These are phyloP conservation scores for Hyposmocoma kahamanoa DNA, from an alignment of 1,140 invertebrate species.

Conservation along the genomic window DNA sequence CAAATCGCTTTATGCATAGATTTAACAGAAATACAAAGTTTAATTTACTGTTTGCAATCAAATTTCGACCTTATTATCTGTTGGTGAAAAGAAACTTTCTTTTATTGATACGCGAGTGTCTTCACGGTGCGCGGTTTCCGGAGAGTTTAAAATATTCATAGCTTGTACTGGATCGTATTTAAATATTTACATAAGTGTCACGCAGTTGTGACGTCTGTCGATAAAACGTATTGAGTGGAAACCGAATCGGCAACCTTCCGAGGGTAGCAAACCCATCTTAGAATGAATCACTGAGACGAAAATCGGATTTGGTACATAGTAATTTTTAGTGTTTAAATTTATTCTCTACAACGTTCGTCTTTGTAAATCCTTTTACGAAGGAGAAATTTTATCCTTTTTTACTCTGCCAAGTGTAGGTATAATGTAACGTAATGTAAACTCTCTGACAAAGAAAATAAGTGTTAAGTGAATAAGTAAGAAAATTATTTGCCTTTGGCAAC, in stretches of 20 bases:
- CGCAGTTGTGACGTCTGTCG: conserved; percentile 66
- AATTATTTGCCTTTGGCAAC: too few species aligned
- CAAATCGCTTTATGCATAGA: conserved; percentile 69
- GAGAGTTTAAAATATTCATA: conserved; percentile 75
- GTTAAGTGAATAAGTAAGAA: too few species aligned
- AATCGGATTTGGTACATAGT: too few species aligned
- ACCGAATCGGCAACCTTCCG: conserved; percentile 34
- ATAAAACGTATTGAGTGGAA: conserved; percentile 67
- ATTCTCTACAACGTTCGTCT: not conserved
- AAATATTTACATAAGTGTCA: conserved; percentile 76
- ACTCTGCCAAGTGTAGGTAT: too few species aligned
- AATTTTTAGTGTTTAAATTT: too few species aligned
- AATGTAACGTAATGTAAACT: too few species aligned
- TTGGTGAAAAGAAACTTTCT: conserved; percentile 36
- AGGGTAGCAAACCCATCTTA: not conserved
- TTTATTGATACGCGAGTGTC: conserved; percentile 45
- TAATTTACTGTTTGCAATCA: conserved; percentile 20
- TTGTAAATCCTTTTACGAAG: too few species aligned
- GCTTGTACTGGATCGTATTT: conserved; percentile 75
- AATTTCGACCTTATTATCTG: conserved; percentile 43
- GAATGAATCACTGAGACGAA: not conserved
- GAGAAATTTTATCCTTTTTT: too few species aligned
- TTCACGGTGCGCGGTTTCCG: conserved; percentile 64
- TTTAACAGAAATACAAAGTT: conserved; percentile 42
- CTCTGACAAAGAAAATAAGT: too few species aligned